A percentile compares a stretch with the other conserved stretches of the same genome.
Conservation (phyloP, 35 echinoderm and acorn worm species). For the Acanthaster planci region DNA sequence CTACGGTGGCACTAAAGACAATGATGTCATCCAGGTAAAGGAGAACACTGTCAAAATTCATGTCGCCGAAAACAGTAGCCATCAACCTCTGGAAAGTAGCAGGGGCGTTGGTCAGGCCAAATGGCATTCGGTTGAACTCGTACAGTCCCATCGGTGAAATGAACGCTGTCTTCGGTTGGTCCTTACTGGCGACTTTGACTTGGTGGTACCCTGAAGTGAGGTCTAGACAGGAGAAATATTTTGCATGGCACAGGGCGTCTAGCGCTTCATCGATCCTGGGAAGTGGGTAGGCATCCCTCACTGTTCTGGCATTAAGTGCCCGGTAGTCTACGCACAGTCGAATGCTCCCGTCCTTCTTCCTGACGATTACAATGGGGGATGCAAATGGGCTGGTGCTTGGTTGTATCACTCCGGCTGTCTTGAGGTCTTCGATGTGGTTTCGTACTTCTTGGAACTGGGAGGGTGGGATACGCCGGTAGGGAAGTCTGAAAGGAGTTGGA, state of each 20-base stretch:
- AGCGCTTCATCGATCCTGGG: slow-evolving; percentile 63
- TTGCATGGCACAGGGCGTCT: slow-evolving; percentile 37
- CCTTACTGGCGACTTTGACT: slow-evolving; percentile 20
- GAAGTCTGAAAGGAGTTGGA: slow-evolving; percentile 40
- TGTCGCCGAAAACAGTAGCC: too few relatives aligned
- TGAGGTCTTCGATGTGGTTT: slow-evolving; percentile 41
- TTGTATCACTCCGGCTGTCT: slow-evolving; percentile 21
- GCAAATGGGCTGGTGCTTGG: slow-evolving; percentile 42
- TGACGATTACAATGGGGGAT: too few relatives aligned
- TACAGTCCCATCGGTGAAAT: slow-evolving; percentile 51
- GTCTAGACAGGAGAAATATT: slow-evolving; percentile 61
- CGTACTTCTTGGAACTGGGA: slow-evolving; percentile 39
- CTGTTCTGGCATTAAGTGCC: slow-evolving; percentile 49
- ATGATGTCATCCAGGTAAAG: slow-evolving; percentile 59
- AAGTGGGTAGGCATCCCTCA: too few relatives aligned
- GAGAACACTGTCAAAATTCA: too few relatives aligned
- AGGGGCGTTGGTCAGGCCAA: too few relatives aligned
- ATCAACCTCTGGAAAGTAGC: too few relatives aligned
- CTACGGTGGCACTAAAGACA: slow-evolving; percentile 33
- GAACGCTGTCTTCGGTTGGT: slow-evolving; percentile 45
- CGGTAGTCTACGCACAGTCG: slow-evolving; percentile 69
- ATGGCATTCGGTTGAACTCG: slow-evolving; percentile 50
- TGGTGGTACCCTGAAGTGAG: slow-evolving; percentile 47
- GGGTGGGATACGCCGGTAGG: slow-evolving; percentile 51
- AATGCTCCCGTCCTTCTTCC: slow-evolving; percentile 48